Conservation (phyloP, 2,888 invertebrate genomes). For the Melanostoma mellinum region DNA sequence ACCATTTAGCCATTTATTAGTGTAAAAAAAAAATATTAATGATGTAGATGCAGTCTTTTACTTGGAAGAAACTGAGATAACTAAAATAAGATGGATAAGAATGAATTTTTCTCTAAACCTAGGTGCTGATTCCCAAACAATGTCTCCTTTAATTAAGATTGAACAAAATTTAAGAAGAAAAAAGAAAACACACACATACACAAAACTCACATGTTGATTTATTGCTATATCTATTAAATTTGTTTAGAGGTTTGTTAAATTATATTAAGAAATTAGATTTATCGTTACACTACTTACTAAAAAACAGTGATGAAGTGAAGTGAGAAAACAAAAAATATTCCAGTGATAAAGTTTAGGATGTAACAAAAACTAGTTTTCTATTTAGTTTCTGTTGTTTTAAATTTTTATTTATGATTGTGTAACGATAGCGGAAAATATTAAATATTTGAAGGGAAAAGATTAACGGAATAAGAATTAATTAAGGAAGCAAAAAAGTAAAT, state of each 20-base stretch:
- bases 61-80: background rate
- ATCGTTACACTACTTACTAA: slow-evolving; percentile 46
- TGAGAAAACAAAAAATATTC: slow-evolving; percentile 43
- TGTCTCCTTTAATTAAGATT: slow-evolving; percentile 49
- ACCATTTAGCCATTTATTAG: too few species aligned
- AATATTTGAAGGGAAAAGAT: slow-evolving; percentile 20
- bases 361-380: slow-evolving; percentile 24
- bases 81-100: background rate
- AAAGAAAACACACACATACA: slow-evolving; percentile 5
- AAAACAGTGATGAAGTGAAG: slow-evolving; percentile 29
- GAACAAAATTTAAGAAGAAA: slow-evolving; percentile 8
- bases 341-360: slow-evolving; percentile 65
- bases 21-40: too few species aligned
- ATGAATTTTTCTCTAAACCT: slow-evolving; percentile 28
- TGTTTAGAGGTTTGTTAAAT: slow-evolving; percentile 30
- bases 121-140: slow-evolving; percentile 33
- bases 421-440: slow-evolving; percentile 27
- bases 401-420: background rate
- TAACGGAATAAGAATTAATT: slow-evolving; percentile 45
- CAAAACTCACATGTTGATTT: slow-evolving; percentile 19
- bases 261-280: slow-evolving; percentile 27
- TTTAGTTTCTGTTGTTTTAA: background rate
- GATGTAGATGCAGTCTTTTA: too few species aligned
- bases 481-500: background rate
- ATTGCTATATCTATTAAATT: slow-evolving; percentile 30